Evolutionary conservation across 2,888 invertebrate genomes (phyloP).

Genomic region (Epistrophe grossulariae): DNA sequence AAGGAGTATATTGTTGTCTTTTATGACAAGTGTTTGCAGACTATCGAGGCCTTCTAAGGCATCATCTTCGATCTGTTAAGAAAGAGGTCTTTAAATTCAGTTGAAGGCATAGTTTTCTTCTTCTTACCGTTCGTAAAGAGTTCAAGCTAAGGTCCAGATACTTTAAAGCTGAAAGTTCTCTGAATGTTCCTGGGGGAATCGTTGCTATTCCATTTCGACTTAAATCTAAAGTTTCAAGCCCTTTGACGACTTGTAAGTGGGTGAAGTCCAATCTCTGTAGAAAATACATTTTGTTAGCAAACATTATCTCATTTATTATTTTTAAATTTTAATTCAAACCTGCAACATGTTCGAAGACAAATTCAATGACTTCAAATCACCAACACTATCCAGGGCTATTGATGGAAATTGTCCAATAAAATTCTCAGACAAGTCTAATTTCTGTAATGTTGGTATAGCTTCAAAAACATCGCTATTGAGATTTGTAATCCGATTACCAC

Average conservation of each 20-base stretch:
- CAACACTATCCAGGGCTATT: constrained; percentile 89
- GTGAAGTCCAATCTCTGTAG: constrained; percentile 90
- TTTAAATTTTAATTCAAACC: constrained; percentile 84
- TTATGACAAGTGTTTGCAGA: constrained; percentile 90
- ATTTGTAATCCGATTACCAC: constrained; percentile 90
- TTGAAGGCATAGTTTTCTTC: background rate
- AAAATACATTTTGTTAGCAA: background rate
- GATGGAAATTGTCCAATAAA: constrained; percentile 92
- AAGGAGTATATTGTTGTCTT: constrained; percentile 94
- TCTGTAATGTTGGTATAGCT: constrained; percentile 90
- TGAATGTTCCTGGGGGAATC: constrained; percentile 92
- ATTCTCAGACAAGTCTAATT: constrained; percentile 93
- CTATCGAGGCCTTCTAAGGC: constrained; percentile 92
- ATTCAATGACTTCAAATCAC: constrained; percentile 89
- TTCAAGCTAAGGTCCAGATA: constrained; percentile 94
- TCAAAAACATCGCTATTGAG: constrained; percentile 93
- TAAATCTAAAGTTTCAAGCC: constrained; percentile 90
- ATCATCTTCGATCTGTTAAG: constrained; percentile 92
- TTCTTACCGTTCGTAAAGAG: constrained; percentile 92
- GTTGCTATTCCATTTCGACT: constrained; percentile 93
- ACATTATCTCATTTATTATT: no score
- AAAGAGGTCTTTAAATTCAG: background rate
- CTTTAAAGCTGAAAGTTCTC: constrained; percentile 88
- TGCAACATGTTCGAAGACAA: constrained; percentile 93
- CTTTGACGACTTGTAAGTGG: constrained; percentile 88